Conservation (phyloP, 2,797 vertebrate species). For the Tangara arthus region DNA sequence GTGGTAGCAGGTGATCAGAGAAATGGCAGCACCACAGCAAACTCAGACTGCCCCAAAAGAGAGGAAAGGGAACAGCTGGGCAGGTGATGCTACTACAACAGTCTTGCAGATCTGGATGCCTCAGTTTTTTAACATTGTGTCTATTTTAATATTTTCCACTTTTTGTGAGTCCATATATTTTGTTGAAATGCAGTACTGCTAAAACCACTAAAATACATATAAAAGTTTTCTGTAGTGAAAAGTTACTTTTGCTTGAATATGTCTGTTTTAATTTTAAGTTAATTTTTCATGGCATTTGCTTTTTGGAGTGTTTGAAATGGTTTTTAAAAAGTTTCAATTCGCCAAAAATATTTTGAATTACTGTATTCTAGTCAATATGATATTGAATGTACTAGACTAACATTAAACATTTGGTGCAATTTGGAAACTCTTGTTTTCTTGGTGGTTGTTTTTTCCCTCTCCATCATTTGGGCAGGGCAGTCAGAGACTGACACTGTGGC, state of each 20-base stretch:
- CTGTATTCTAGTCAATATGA: conserved; percentile 52
- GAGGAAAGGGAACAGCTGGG: neutral
- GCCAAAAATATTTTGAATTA: conserved; percentile 59
- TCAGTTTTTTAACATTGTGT: conserved; percentile 62
- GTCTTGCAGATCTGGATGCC: conserved; percentile 57
- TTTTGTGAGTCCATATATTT: conserved; percentile 56
- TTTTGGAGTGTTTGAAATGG: conserved; percentile 46
- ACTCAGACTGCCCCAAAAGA: neutral
- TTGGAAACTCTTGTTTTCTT: neutral
- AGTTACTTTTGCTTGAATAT: conserved; percentile 62
- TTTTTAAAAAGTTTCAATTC: conserved; percentile 53
- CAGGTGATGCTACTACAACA: neutral
- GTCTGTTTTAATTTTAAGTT: conserved; percentile 53
- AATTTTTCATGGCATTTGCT: conserved; percentile 53
- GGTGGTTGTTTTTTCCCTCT: neutral
- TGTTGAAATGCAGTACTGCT: conserved; percentile 66
- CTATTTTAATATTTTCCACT: conserved; percentile 68
- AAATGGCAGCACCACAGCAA: neutral
- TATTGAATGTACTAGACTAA: conserved; percentile 69
- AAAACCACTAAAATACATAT: conserved; percentile 75
- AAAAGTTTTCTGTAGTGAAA: conserved; percentile 56
- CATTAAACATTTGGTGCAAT: conserved; percentile 73
- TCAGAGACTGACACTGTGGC: neutral
- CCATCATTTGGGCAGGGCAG: rapidly evolving
- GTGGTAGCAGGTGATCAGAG: neutral